Evolutionary conservation across 2,888 invertebrate genomes (phyloP).

Genomic region (Patella caerulea): DNA sequence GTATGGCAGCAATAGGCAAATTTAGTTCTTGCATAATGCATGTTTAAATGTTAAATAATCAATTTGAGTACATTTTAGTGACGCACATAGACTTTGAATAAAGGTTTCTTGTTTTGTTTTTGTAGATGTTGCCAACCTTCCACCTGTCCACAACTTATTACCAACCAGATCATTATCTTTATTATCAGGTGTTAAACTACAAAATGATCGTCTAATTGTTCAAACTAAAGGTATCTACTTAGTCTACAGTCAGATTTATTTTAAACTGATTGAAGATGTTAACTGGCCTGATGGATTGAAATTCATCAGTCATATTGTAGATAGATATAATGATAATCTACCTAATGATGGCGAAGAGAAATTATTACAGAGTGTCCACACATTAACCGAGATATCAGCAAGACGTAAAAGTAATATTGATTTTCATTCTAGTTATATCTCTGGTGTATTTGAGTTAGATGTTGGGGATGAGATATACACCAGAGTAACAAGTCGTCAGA

Average conservation of each 20-base stretch:
- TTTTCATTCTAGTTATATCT: not conserved
- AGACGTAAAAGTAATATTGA: not conserved
- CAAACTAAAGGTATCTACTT: not conserved
- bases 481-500: not conserved
- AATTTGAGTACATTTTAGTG: too few relatives aligned
- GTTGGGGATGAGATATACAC: not conserved
- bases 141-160: not conserved
- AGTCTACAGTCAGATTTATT: constrained; percentile 2
- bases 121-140: not conserved
- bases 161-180: not conserved
- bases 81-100: too few relatives aligned
- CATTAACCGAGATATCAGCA: not conserved
- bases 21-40: too few relatives aligned
- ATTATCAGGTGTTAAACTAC: not conserved
- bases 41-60: too few relatives aligned
- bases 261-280: not conserved
- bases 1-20: too few relatives aligned
- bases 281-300: not conserved
- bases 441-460: constrained; percentile 3
- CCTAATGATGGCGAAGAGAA: not conserved
- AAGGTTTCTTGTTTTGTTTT: not conserved
- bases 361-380: not conserved
- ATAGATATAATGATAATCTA: not conserved
- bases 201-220: not conserved
- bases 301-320: not conserved